Evolutionary conservation across 2,888 invertebrate species (phyloP).

Genomic region (Campopleginae sp.): DNA sequence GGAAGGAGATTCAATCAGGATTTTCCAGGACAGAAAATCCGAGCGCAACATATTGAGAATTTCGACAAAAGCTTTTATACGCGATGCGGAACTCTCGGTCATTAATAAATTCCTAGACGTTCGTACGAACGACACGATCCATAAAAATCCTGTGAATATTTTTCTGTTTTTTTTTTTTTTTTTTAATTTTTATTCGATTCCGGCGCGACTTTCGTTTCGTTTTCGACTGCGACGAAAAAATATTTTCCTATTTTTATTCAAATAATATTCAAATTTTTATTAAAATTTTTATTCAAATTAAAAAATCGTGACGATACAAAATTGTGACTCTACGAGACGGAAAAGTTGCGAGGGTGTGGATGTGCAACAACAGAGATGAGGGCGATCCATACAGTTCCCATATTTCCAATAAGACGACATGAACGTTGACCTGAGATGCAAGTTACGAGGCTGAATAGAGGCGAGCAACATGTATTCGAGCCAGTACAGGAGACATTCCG

Average conservation of each 20-base stretch:
- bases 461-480: background rate
- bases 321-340: slow-evolving; percentile 1
- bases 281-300: background rate
- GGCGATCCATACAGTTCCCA: slow-evolving; percentile 17
- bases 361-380: slow-evolving; percentile 1
- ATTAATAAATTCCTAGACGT: slow-evolving; percentile 10
- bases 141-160: slow-evolving; percentile 4
- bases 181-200: background rate
- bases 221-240: background rate
- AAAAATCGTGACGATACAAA: slow-evolving; percentile 33
- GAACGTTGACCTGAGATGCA: slow-evolving; percentile 49
- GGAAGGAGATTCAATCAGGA: slow-evolving; percentile 46
- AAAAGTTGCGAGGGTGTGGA: slow-evolving; percentile 9
- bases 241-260: too few relatives aligned
- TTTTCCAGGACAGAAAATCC: slow-evolving; percentile 50
- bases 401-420: slow-evolving; percentile 40
- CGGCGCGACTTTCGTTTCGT: background rate
- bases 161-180: background rate
- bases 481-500: background rate
- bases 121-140: slow-evolving; percentile 11
- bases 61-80: slow-evolving; percentile 58
- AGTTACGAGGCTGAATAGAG: slow-evolving; percentile 19
- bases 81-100: slow-evolving; percentile 13
- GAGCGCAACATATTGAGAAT: slow-evolving; percentile 33
- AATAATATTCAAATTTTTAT: too few relatives aligned